Evolutionary conservation across 1,140 invertebrate species (phyloP), one percentile per base, ranked within the genome.

Genomic region (Bombyx mandarina): DNA sequence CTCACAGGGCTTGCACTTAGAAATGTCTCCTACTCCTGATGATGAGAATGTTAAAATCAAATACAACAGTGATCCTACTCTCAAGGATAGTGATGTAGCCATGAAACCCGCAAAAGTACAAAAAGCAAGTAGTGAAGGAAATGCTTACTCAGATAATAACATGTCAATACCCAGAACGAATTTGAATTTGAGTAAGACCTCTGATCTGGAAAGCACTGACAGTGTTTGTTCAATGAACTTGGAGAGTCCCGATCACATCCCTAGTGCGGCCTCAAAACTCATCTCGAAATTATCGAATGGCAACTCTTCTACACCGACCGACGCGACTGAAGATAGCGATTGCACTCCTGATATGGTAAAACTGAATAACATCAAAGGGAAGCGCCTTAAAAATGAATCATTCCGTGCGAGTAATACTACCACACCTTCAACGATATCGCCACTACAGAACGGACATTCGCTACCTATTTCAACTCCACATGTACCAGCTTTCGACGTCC

Each of bases 341-440:
- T 64, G 61, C 35, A 84, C 84, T 6, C 81, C 79, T 8, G 82
- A 87, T 62, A 76, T 78, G 61, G n/a, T 60, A 0, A 83, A 82
- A 65, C 48, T 84, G 6, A 77, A 71, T 26, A 62, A 65, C 1
- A 75, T 64, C 12, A 83, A 81, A 69, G 70, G 59, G 1, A 78
- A 78, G 45, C 57, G 71, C 9, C 65, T 62, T 7, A 85, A 84
- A 63, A 82, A 80, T 56, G 82, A 85, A 7, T 80, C 77, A 0
- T 87, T 83, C 46, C 58, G 78, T 55, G 68, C 62, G 6, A 86
- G 77, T 56, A 85, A 82, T 22, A 79, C 73, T 8, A 84, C 81
- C n/a, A 87, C 84, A 22, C 84, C 84, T 1, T 87, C 86, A 3
- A 86, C 84, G 0, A 86, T 86, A 60, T 89, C 88, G 1, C 86